Evolutionary conservation across 2,888 invertebrate genomes (phyloP).

Genomic region (Synanthedon tipuliformis): DNA sequence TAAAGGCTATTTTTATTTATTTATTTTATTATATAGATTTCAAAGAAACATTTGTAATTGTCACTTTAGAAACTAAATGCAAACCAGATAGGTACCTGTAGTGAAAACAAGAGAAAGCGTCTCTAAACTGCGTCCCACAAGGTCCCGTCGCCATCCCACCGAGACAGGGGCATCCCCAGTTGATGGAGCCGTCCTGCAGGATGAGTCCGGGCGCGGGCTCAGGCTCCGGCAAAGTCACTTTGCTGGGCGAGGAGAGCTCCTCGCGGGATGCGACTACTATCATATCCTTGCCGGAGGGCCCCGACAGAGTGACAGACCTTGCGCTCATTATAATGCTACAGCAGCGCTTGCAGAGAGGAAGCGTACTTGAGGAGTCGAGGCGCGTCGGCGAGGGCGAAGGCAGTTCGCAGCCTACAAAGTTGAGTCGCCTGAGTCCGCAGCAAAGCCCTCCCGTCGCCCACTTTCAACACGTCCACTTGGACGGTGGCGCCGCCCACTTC

Average conservation of each 20-base stretch:
- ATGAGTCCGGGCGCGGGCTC: conserved; percentile 85
- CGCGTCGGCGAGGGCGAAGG: conserved; percentile 16
- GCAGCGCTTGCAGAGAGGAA: conserved; percentile 20
- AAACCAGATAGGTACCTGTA: conserved; percentile 64
- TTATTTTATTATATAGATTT: too few species aligned
- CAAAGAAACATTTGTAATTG: too few species aligned
- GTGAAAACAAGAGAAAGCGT: conserved; percentile 96
- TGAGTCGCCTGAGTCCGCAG: conserved; percentile 60
- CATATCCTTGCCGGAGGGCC: conserved; percentile 61
- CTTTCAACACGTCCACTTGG: conserved; percentile 26
- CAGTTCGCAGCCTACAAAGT: conserved; percentile 19
- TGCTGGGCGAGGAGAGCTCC: conserved; percentile 81
- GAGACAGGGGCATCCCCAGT: conserved; percentile 97
- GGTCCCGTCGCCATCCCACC: conserved; percentile 99
- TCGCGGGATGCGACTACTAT: conserved; percentile 86
- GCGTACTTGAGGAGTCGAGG: conserved; percentile 14
- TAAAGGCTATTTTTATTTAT: too few species aligned
- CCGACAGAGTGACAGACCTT: conserved; percentile 18
- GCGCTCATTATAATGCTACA: conserved; percentile 37
- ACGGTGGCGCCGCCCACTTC: conserved; percentile 20
- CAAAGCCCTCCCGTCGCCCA: conserved; percentile 19
- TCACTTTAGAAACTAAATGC: too few species aligned
- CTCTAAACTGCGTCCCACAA: conserved; percentile 92
- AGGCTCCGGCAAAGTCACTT: conserved; percentile 75
- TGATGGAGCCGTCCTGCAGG: conserved; percentile 87